Conservation (phyloP, 2,113 vertebrate genomes). For the Psilopsiagon aurifrons region DNA sequence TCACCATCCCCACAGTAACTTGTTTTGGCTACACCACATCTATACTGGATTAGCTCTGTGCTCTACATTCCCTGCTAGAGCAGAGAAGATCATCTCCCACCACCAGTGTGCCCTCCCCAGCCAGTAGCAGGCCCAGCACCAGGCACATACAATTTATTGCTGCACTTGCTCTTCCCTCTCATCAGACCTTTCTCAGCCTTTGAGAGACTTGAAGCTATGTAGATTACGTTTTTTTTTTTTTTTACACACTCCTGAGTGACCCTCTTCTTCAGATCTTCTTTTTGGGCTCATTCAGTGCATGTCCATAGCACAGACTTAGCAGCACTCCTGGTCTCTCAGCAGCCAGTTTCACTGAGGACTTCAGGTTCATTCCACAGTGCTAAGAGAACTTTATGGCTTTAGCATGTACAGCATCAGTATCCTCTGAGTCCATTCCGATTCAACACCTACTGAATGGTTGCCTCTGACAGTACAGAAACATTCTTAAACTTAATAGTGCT, state of each 20-base stretch:
- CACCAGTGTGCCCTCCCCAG: background rate
- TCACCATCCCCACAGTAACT: background rate
- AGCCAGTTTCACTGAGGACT: background rate
- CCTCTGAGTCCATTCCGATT: background rate
- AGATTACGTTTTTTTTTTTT: background rate
- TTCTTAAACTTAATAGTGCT: background rate
- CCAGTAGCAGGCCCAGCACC: background rate
- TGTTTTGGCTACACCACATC: background rate
- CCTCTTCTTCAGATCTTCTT: background rate
- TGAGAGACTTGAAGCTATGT: background rate
- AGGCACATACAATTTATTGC: background rate
- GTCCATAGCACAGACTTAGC: background rate
- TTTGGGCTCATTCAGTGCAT: accelerated
- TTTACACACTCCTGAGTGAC: accelerated
- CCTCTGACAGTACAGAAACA: background rate
- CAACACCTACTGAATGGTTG: background rate
- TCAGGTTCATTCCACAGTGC: background rate
- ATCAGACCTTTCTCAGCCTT: background rate
- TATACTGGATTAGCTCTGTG: background rate
- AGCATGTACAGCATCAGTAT: background rate
- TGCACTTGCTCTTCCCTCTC: background rate
- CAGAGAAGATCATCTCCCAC: background rate
- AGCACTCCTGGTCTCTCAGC: background rate
- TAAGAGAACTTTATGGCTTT: background rate
- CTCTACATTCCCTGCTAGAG: background rate